Evolutionary conservation across 2,113 vertebrate genomes (phyloP).

Genomic region (Dicentrarchus labrax): DNA sequence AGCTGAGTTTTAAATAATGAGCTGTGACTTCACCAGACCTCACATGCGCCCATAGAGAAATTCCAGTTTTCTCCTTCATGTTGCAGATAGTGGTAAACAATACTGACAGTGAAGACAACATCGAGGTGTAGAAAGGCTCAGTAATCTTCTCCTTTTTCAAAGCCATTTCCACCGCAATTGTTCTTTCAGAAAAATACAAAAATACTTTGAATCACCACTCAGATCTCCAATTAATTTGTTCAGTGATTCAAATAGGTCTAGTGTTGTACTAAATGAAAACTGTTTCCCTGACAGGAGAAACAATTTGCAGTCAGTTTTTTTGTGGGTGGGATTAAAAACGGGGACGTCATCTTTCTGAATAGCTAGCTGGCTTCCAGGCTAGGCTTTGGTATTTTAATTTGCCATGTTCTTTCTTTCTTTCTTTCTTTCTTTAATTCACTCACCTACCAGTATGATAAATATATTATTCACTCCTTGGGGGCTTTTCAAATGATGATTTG

Average conservation of each 20-base stretch:
- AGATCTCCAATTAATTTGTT: background rate
- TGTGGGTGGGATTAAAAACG: background rate
- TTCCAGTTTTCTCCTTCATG: background rate
- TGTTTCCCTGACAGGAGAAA: background rate
- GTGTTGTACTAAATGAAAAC: background rate
- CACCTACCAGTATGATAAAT: background rate
- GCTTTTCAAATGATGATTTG: background rate
- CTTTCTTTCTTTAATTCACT: background rate
- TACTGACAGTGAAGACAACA: background rate
- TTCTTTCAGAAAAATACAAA: background rate
- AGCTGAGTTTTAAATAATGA: background rate
- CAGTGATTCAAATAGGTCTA: background rate
- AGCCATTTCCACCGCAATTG: background rate
- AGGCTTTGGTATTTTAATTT: background rate
- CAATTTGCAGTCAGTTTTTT: too few species aligned
- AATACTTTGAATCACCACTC: background rate
- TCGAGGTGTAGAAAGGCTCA: background rate
- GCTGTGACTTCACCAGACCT: background rate
- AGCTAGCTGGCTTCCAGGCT: background rate
- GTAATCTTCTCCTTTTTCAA: background rate
- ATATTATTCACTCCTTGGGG: background rate
- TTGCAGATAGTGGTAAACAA: background rate
- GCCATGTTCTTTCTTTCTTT: background rate
- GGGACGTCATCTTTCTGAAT: background rate
- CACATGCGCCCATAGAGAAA: too few species aligned